Evolutionary conservation across 2,888 invertebrate genomes (phyloP), one percentile per base, ranked within the genome.

Genomic region (Tanaodytes sp.): DNA sequence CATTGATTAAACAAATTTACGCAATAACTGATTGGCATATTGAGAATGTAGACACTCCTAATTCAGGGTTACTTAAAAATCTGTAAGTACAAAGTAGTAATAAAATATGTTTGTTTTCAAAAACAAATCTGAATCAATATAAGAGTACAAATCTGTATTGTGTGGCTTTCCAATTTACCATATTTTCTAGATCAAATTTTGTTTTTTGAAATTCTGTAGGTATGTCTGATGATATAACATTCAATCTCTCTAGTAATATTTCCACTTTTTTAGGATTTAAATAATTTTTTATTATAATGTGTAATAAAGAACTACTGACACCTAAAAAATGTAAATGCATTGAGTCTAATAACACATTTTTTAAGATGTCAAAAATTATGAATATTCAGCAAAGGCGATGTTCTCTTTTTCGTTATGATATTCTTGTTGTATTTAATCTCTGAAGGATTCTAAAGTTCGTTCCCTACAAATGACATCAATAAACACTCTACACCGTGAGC

Each of bases 161-260:
- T 18, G 49, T 40, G 1, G 39, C 51, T 39, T 51, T 51, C 51
- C 20, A 27, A 39, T 51, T 51, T 2, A 9, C 5, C 16, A 52
- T 20, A n/a, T 52, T 43, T 12, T 14, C 1, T 2, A 61, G 31
- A 72, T 73, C 71, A 33, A 72, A 73, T 15, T 49, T 48, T 6
- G 59, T 73, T 15, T 74, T 39, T 67, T 76, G 73, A 55, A 76
- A 76, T 46, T 75, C 76, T 3, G 27, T 3, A 16, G 63, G 52
- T n/a, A 51, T 43, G 9, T 57, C 45, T 8, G 39, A 9, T 27
- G 43, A 61, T 46, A 51, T 46, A 11, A 8, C 11, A 23, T 51
- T 16, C 1, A 62, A 23, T 20, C 16, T 1, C n/a, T 3, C 9
- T 36, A 43, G 54, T n/a, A n/a, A n/a, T n/a, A n/a, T n/a, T n/a